phyloP scores from a whole-genome alignment of 1,140 invertebrate species.

The Brachionus asplanchnoidis region DNA sequence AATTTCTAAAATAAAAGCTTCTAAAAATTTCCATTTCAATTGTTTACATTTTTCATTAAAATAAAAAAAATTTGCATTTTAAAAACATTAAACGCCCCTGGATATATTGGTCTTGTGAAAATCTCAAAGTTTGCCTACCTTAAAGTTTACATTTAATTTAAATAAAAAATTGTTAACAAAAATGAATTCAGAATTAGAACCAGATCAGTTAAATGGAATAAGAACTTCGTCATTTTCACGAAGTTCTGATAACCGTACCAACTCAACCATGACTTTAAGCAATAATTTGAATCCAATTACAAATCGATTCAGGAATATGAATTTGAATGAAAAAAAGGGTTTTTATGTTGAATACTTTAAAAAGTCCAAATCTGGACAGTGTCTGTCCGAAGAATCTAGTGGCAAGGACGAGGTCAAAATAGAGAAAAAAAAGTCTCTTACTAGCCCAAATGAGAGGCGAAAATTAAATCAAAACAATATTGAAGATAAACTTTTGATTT shows the following conservation, averaged over 20 bases:
- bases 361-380: not conserved
- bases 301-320: not conserved
- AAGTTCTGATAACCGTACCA: not conserved
- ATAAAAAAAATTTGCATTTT: not conserved
- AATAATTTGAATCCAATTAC: not conserved
- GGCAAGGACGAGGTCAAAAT: not conserved
- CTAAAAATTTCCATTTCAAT: not conserved
- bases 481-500: slow-evolving; percentile 6
- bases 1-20: not conserved
- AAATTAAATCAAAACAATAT: slow-evolving; percentile 1
- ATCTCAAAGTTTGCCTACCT: not conserved
- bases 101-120: not conserved
- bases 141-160: not conserved
- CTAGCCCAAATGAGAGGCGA: not conserved
- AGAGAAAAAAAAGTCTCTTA: slow-evolving; percentile 8
- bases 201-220: not conserved
- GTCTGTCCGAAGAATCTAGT: not conserved
- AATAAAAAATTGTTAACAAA: not conserved
- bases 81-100: not conserved
- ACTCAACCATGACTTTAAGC: not conserved
- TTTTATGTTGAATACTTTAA: not conserved
- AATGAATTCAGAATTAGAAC: not conserved
- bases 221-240: not conserved
- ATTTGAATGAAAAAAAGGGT: not conserved
- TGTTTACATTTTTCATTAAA: not conserved